Conservation (phyloP, 2,888 invertebrate species). For the Stramonita haemastoma region DNA sequence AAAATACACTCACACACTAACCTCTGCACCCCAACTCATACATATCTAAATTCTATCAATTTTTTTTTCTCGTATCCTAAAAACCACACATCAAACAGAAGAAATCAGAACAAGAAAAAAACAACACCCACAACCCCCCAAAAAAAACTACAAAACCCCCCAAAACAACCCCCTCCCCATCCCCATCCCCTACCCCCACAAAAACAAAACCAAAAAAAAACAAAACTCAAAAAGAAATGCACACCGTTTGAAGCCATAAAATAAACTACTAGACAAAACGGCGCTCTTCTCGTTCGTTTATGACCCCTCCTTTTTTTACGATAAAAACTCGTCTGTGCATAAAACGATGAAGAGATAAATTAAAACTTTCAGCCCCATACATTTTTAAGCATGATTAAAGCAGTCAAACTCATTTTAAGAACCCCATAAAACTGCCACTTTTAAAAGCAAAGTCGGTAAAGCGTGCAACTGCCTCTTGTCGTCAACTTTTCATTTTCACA, state of each 20-base stretch:
- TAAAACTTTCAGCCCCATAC: neutral
- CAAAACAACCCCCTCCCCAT: neutral
- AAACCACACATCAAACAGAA: neutral
- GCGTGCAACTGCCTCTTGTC: no score
- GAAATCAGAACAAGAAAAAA: neutral
- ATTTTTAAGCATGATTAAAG: conserved; percentile 14
- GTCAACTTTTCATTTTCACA: no score
- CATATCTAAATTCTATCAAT: neutral
- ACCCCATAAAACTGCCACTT: conserved; percentile 1
- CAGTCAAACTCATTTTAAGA: neutral
- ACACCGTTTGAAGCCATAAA: neutral
- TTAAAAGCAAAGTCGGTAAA: neutral
- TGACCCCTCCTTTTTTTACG: neutral
- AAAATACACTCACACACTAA: no score
- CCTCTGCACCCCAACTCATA: neutral
- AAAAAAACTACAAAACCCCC: neutral
- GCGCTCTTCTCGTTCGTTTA: neutral
- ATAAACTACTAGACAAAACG: conserved; percentile 10
- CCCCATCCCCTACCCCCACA: neutral
- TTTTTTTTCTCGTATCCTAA: neutral
- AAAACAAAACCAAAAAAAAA: neutral
- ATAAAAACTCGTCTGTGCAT: neutral
- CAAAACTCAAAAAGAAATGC: neutral
- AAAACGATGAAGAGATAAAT: neutral
- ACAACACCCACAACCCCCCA: neutral